Evolutionary conservation across 2,797 vertebrate genomes (phyloP).

Genomic region (Xenops minutus): DNA sequence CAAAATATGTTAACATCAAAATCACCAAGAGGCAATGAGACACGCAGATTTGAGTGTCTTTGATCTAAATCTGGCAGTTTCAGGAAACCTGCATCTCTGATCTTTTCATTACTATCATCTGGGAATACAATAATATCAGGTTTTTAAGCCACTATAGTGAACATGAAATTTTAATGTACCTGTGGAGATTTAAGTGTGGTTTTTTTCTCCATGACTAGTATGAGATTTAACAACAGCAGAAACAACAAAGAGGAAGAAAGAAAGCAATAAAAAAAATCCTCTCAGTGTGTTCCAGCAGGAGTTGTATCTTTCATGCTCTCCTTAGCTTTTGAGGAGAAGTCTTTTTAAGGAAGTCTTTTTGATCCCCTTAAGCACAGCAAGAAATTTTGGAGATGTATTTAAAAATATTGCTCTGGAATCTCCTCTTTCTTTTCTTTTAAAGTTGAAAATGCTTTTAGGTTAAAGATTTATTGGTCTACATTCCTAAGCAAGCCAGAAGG

Average conservation of each 20-base stretch:
- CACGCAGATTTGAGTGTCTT: not conserved
- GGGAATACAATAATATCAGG: not conserved
- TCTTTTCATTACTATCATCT: not conserved
- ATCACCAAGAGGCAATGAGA: not conserved
- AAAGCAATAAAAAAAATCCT: not conserved
- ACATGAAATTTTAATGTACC: slow-evolving; percentile 49
- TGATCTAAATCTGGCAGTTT: not conserved
- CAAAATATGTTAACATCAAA: not conserved
- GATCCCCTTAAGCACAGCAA: not conserved
- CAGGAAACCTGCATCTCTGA: not conserved
- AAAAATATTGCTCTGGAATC: not conserved
- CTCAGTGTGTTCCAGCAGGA: not conserved
- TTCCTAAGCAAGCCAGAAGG: not conserved
- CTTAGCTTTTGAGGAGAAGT: not conserved
- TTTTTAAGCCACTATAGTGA: not conserved
- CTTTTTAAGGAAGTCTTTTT: not conserved
- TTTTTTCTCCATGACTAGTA: not conserved
- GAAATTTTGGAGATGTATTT: not conserved
- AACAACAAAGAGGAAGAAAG: not conserved
- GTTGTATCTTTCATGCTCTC: not conserved
- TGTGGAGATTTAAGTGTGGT: slow-evolving; percentile 28
- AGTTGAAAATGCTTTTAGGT: not conserved
- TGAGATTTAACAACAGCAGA: not conserved
- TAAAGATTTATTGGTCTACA: not conserved
- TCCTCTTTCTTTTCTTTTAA: not conserved